phyloP scores from a whole-genome alignment of 2,888 invertebrate species.

The Coenonympha glycerion region DNA sequence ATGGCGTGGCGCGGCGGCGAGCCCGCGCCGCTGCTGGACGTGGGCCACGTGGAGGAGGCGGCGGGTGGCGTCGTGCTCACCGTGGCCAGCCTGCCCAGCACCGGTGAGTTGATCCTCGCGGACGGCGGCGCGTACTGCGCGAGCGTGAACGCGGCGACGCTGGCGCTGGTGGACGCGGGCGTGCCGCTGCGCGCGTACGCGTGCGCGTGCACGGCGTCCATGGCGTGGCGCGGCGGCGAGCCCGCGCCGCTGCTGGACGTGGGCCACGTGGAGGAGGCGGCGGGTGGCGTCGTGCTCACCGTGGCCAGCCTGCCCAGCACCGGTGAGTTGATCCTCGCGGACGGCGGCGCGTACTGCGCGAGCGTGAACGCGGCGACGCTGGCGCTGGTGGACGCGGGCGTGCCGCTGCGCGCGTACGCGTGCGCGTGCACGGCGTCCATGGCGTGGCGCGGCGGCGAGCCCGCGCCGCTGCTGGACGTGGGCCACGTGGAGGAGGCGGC shows the following conservation, averaged over 20 bases:
- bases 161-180: constrained; percentile 97
- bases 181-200: constrained; percentile 81
- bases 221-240: constrained; percentile 74
- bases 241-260: constrained; percentile 90
- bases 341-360: constrained; percentile 94
- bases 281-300: constrained; percentile 88
- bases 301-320: constrained; percentile 90
- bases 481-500: constrained; percentile 92
- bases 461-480: constrained; percentile 89
- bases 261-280: constrained; percentile 90
- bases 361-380: constrained; percentile 97
- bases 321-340: constrained; percentile 78
- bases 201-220: too few relatives aligned
- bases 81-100: constrained; percentile 88
- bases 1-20: constrained; percentile 74
- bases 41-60: constrained; percentile 92
- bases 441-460: constrained; percentile 76
- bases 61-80: constrained; percentile 88
- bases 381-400: constrained; percentile 97
- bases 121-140: constrained; percentile 96
- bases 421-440: too few relatives aligned
- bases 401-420: constrained; percentile 79
- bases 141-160: constrained; percentile 95
- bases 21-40: constrained; percentile 88
- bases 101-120: constrained; percentile 77